Percentiles rank a stretch among this genome's conserved stretches.
Conservation (phyloP, 2,113 vertebrate species). For the Zosterops pallidus region DNA sequence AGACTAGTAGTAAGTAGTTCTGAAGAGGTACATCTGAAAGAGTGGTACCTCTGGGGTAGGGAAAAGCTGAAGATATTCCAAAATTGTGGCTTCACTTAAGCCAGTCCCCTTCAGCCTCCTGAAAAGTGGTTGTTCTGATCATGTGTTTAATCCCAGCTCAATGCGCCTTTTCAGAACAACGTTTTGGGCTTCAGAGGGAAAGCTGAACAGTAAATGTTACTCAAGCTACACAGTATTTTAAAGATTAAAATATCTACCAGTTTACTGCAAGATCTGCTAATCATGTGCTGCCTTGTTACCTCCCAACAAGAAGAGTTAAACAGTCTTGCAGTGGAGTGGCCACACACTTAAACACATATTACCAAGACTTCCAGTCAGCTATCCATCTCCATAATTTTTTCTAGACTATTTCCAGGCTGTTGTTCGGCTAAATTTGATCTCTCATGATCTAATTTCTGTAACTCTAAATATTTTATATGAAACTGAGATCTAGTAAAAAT, state of each 20-base stretch:
- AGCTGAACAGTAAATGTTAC: background rate
- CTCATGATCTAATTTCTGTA: background rate
- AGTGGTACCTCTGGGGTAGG: accelerated
- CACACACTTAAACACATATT: background rate
- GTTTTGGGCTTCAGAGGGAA: background rate
- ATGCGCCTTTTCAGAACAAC: background rate
- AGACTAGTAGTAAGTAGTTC: background rate
- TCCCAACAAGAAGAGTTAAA: background rate
- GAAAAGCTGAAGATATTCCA: background rate
- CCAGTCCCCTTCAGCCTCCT: background rate
- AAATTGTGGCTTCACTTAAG: background rate
- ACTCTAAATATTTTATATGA: background rate
- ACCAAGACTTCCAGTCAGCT: background rate
- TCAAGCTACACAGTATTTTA: background rate
- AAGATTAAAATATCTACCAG: background rate
- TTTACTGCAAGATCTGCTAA: background rate
- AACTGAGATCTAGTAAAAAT: background rate
- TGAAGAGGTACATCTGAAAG: background rate
- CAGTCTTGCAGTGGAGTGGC: background rate
- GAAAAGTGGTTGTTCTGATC: background rate
- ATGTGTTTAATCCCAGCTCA: background rate
- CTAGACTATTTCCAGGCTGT: background rate
- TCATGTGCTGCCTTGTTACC: background rate
- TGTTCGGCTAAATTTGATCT: background rate
- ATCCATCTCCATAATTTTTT: background rate